These are phyloP conservation scores for Nudaria mundana DNA, from an alignment of 2,888 invertebrate genomes.

Conservation along the genomic window DNA sequence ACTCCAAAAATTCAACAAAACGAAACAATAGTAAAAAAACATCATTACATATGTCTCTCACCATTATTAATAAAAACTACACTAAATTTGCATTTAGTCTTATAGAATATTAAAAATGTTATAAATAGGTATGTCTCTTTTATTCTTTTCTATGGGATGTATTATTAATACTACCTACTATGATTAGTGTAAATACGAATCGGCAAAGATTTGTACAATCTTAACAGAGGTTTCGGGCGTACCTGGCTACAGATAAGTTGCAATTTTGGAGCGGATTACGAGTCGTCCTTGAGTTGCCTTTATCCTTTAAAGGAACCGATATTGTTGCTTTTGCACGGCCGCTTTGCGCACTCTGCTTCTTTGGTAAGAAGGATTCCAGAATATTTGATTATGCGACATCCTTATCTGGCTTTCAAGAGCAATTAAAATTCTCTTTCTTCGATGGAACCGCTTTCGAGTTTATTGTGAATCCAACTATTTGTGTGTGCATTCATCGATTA, in stretches of 20 bases:
- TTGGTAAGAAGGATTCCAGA: constrained; percentile 67
- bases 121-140: no score
- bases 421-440: constrained; percentile 57
- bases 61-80: no score
- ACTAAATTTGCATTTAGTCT: no score
- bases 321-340: constrained; percentile 70
- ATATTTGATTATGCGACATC: constrained; percentile 71
- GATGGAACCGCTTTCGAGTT: constrained; percentile 48
- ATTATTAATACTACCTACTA: no score
- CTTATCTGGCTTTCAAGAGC: constrained; percentile 65
- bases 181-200: constrained; percentile 2
- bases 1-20: no score
- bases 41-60: no score
- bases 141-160: no score
- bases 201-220: constrained; percentile 29
- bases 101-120: no score
- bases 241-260: constrained; percentile 50
- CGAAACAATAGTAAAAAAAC: no score
- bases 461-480: constrained; percentile 43
- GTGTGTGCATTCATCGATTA: constrained; percentile 34
- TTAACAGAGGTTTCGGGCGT: constrained; percentile 28
- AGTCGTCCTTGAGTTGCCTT: constrained; percentile 61
- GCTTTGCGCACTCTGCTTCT: constrained; percentile 50
- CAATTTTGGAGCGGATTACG: constrained; percentile 60
- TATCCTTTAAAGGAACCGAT: constrained; percentile 69